phyloP scores from a whole-genome alignment of 2,888 invertebrate species.

The Lasius fuliginosus region DNA sequence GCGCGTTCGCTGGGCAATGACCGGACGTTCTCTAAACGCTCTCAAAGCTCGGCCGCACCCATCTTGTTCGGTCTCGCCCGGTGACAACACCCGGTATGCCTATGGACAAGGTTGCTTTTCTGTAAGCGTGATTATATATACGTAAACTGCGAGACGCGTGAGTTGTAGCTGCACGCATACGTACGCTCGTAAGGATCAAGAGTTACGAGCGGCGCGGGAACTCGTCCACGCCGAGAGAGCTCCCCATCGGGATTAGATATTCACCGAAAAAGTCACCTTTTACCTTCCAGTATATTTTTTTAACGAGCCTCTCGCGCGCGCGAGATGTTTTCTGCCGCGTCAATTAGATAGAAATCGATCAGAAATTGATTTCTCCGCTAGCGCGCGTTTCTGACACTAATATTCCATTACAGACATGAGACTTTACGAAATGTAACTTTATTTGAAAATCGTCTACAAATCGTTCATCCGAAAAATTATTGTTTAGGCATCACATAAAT shows the following conservation, averaged over 20 bases:
- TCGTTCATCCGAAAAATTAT: neutral
- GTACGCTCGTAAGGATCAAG: constrained; percentile 29
- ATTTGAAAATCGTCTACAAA: no score
- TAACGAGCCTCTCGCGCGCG: neutral
- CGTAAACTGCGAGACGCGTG: constrained; percentile 37
- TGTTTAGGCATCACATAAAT: neutral
- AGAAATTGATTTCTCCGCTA: neutral
- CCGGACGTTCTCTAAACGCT: constrained; percentile 58
- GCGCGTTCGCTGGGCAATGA: constrained; percentile 57
- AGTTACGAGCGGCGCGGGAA: constrained; percentile 41
- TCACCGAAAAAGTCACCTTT: neutral
- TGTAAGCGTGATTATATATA: constrained; percentile 44
- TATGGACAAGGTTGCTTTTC: constrained; percentile 51
- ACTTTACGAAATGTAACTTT: neutral
- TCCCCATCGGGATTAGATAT: neutral
- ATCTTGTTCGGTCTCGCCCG: constrained; percentile 34
- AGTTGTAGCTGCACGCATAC: constrained; percentile 31
- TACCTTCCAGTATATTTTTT: neutral
- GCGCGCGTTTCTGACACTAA: neutral
- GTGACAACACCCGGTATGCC: constrained; percentile 52
- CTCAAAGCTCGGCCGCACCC: constrained; percentile 64
- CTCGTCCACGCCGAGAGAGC: neutral
- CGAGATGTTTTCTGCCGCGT: neutral
- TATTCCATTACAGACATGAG: neutral
- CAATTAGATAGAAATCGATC: constrained; percentile 13